A percentile compares a stretch with the other conserved stretches of the same genome.
These are phyloP conservation scores for Pseudorasbora parva DNA, from an alignment of 2,113 vertebrate species.

Conservation along the genomic window DNA sequence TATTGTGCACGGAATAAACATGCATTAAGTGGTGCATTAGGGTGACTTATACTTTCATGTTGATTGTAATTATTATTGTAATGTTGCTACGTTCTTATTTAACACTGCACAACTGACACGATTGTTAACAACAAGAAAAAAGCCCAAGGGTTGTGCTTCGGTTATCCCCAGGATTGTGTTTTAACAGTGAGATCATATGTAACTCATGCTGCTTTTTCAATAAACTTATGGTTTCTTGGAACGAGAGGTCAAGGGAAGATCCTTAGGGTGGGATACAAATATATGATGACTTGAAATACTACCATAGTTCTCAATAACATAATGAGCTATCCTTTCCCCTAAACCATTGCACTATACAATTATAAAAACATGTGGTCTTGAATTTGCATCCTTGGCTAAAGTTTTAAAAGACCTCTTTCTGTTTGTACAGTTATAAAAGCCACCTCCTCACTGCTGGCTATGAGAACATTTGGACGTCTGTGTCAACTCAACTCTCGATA, in stretches of 20 bases:
- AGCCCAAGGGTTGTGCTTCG: background rate
- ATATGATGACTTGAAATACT: background rate
- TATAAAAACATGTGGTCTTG: background rate
- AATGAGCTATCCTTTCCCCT: slow-evolving; percentile 26
- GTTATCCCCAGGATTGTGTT: slow-evolving; percentile 5
- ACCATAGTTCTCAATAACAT: slow-evolving; percentile 6
- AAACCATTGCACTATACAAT: slow-evolving; percentile 4
- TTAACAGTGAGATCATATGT: slow-evolving; percentile 10
- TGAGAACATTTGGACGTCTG: slow-evolving; percentile 6
- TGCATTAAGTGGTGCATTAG: background rate
- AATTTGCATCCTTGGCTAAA: slow-evolving; percentile 16
- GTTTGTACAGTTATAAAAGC: slow-evolving; percentile 16
- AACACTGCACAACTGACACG: background rate
- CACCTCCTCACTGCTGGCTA: slow-evolving; percentile 8
- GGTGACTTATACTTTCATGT: no score
- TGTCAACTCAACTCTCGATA: slow-evolving; percentile 20
- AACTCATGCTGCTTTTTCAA: background rate
- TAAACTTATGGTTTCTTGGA: slow-evolving; percentile 7
- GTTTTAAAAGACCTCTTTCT: background rate
- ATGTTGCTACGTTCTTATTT: background rate
- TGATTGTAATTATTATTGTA: background rate
- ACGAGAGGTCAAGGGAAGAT: slow-evolving; percentile 16
- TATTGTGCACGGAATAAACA: background rate
- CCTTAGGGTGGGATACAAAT: slow-evolving; percentile 32
- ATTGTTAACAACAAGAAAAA: background rate